phyloP scores from a whole-genome alignment of 2,888 invertebrate species.

The Apotomis capreana region DNA sequence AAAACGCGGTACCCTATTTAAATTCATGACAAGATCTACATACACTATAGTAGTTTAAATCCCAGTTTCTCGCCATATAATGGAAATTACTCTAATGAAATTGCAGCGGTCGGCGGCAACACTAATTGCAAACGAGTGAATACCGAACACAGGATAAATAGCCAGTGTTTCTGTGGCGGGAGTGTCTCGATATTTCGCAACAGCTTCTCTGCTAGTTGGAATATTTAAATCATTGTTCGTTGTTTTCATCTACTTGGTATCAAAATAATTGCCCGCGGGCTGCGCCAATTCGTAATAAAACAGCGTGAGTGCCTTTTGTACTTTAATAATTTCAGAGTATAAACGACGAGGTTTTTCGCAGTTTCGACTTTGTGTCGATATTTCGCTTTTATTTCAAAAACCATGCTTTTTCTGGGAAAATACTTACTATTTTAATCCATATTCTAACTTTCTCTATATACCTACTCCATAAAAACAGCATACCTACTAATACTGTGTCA shows the following conservation, averaged over 20 bases:
- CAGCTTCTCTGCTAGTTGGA: not conserved
- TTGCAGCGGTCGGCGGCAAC: not conserved
- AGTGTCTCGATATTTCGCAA: not conserved
- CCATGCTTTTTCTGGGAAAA: no score
- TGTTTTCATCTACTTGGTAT: not conserved
- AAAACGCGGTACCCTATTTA: no score
- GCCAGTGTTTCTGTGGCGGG: not conserved
- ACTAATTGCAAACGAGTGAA: not conserved
- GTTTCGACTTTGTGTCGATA: no score
- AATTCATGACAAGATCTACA: not conserved
- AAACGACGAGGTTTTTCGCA: no score
- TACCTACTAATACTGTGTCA: no score
- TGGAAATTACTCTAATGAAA: slow-evolving; percentile 1
- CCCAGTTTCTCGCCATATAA: not conserved
- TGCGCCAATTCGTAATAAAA: no score
- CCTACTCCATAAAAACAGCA: no score
- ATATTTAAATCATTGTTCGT: not conserved
- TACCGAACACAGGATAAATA: not conserved
- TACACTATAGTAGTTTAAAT: not conserved
- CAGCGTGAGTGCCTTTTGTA: not conserved
- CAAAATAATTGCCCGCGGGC: not conserved
- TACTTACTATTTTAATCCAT: no score
- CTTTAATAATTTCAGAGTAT: no score
- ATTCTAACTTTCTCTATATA: no score
- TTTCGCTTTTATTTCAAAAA: no score